Conservation (phyloP, 2,888 invertebrate genomes). For the Cistogaster globosa region DNA sequence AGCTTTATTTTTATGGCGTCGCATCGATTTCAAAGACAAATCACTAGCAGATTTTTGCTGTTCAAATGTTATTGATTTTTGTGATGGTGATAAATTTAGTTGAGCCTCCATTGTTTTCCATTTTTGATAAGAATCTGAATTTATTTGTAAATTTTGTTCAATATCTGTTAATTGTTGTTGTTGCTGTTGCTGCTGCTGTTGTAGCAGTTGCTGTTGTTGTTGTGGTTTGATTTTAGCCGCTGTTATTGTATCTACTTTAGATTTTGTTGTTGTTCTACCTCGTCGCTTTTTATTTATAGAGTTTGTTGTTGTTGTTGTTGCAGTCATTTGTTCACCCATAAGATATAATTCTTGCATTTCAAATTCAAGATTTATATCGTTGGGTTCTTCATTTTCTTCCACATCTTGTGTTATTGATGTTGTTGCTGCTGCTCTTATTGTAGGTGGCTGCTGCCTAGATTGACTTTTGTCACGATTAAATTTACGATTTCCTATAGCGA, state of each 20-base stretch:
- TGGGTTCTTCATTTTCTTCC: conserved; percentile 27
- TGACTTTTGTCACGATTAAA: conserved; percentile 56
- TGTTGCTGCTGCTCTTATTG: conserved; percentile 6
- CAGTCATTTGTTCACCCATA: conserved; percentile 64
- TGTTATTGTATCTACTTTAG: conserved; percentile 15
- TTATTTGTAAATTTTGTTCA: conserved; percentile 23
- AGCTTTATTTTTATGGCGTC: conserved; percentile 8
- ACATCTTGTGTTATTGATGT: not conserved
- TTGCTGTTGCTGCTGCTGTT: not conserved
- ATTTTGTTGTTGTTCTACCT: conserved; percentile 23
- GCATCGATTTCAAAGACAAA: conserved; percentile 51
- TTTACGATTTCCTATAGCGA: conserved; percentile 49
- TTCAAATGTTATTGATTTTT: conserved; percentile 2
- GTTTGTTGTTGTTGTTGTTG: conserved; percentile 45
- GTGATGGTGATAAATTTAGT: conserved; percentile 27
- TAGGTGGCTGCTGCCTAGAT: conserved; percentile 33
- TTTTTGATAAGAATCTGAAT: conserved; percentile 27
- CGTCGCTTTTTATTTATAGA: conserved; percentile 48
- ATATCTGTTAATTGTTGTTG: not conserved
- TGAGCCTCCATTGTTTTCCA: conserved; percentile 20
- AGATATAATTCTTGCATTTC: conserved; percentile 68
- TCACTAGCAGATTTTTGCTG: conserved; percentile 50
- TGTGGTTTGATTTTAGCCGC: conserved; percentile 44
- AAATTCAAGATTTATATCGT: conserved; percentile 55
- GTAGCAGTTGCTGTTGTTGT: conserved; percentile 20